Evolutionary conservation across 2,888 invertebrate genomes (phyloP), one percentile per base, ranked within the genome.

Genomic region (Plusia festucae): DNA sequence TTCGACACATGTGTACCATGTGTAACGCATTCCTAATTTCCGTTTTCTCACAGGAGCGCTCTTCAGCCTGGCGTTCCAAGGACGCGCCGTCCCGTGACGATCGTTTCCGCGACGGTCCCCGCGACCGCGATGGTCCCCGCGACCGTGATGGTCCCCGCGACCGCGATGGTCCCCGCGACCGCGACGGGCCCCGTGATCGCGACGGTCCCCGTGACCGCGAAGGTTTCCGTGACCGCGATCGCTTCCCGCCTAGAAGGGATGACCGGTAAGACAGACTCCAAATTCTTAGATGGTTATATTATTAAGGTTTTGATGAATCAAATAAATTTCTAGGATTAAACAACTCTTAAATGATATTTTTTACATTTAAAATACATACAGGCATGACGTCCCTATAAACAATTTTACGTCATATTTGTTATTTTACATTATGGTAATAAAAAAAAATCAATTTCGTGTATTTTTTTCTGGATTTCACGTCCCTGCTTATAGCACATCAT

Each of bases 1-100:
- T n/a, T n/a, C n/a, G n/a, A n/a, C n/a, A n/a, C n/a, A n/a, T 24
- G 5, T 24, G 24, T 3, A 3, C 24, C 24, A 2, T 24, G 24
- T 24, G 5, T 30, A 9, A 30, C 9, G 9, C 30, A 30, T 30
- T 9, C 30, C 30, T 27, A 27, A 27, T 5, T 40, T 49, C 5
- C 3, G 15, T 60, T 2, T 51, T 53, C 11, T 58, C n/a, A 27
- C 82, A 94, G 94, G 94, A 94, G 40, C 93, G 94, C 1, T 85
- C 93, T 0, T 88, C 92, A 0, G 78, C 91, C 0, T 94, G 94
- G 94, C 90, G 94, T 0, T 84, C 89, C 3, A 94, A 93, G 73
- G 93, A 94, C 60, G 90, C 68, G 0, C 82, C 87, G 2, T 85
- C 89, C 40, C 82, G 90, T 20, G 92, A 91, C 18, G 91, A 90